Percentiles rank a stretch among this genome's conserved stretches.
phyloP scores from a whole-genome alignment of 2,888 invertebrate species.

The Protonemura montana region DNA sequence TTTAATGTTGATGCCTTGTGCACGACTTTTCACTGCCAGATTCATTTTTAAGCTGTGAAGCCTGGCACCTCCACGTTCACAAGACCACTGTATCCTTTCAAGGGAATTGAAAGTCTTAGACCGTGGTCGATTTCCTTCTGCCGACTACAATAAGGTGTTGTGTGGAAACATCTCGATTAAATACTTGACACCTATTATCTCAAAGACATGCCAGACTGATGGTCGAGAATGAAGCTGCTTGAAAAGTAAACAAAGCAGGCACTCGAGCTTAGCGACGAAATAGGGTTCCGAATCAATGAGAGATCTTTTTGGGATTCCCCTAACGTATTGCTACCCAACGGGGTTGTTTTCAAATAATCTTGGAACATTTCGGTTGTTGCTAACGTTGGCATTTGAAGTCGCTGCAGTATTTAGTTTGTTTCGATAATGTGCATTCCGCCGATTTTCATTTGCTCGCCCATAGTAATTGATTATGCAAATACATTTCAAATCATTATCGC shows the following conservation, averaged over 20 bases:
- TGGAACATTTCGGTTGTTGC: too few species aligned
- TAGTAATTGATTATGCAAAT: not conserved
- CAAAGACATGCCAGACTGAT: not conserved
- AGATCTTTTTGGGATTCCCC: not conserved
- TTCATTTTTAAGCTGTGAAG: not conserved
- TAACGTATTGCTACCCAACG: too few species aligned
- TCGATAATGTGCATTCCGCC: too few species aligned
- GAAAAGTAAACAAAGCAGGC: conserved; percentile 18
- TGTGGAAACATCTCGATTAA: too few species aligned
- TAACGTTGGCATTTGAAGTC: too few species aligned
- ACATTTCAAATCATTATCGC: not conserved
- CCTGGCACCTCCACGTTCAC: not conserved
- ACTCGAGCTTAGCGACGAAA: not conserved
- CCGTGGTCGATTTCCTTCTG: too few species aligned
- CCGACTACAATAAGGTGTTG: too few species aligned
- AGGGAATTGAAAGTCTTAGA: too few species aligned
- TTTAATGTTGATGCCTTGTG: not conserved
- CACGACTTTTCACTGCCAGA: not conserved
- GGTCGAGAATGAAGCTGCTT: not conserved
- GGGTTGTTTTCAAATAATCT: too few species aligned
- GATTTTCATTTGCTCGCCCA: not conserved
- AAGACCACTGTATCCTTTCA: not conserved
- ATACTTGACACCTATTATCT: too few species aligned
- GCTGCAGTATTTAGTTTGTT: too few species aligned
- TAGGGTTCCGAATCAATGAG: not conserved